phyloP scores from a whole-genome alignment of 2,797 vertebrate species.

The Betta splendens region DNA sequence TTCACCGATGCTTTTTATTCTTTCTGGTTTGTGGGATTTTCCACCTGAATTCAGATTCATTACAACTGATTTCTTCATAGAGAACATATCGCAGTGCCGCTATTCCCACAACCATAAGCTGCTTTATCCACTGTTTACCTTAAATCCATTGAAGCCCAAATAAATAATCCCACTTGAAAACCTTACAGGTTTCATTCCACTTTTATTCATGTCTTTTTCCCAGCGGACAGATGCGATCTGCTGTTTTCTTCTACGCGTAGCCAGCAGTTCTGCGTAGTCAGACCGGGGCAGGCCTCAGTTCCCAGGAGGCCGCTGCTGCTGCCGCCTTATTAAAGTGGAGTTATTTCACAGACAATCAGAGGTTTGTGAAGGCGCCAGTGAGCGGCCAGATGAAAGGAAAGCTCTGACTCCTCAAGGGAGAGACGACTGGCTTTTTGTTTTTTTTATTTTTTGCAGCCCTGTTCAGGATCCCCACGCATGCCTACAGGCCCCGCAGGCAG shows the following conservation, averaged over 20 bases:
- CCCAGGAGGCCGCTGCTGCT: slow-evolving; percentile 74
- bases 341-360: slow-evolving; percentile 88
- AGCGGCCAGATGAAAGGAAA: slow-evolving; percentile 86
- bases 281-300: slow-evolving; percentile 63
- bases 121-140: not conserved
- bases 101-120: slow-evolving; percentile 8
- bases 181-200: not conserved
- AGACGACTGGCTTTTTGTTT: slow-evolving; percentile 81
- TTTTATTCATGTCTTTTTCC: slow-evolving; percentile 10
- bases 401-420: slow-evolving; percentile 83
- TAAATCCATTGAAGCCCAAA: not conserved
- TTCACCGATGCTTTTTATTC: slow-evolving; percentile 59
- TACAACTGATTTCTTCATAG: slow-evolving; percentile 1
- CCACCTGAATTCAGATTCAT: too few relatives aligned
- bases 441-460: slow-evolving; percentile 66
- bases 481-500: slow-evolving; percentile 67
- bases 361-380: slow-evolving; percentile 86
- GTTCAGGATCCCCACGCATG: slow-evolving; percentile 68
- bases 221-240: slow-evolving; percentile 21
- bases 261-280: slow-evolving; percentile 45
- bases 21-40: slow-evolving; percentile 48
- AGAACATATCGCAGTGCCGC: not conserved
- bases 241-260: slow-evolving; percentile 10
- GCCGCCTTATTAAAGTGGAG: slow-evolving; percentile 81
- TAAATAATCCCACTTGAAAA: not conserved